These are phyloP conservation scores for Pachyrhynchus sulphureomaculatus DNA, from an alignment of 1,140 invertebrate genomes.

Conservation along the genomic window DNA sequence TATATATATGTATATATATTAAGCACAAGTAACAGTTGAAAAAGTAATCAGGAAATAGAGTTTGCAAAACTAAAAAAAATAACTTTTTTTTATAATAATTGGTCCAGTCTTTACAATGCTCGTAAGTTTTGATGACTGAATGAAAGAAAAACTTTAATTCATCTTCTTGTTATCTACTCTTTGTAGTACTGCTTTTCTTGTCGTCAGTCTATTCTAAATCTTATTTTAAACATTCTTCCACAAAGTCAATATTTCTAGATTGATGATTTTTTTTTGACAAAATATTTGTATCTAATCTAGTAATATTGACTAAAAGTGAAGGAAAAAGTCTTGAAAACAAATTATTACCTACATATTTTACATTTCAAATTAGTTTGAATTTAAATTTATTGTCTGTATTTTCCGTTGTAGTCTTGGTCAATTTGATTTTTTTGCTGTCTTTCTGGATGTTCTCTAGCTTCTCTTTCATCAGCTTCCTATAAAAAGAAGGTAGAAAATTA, in stretches of 20 bases:
- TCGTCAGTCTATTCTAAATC: too few species aligned
- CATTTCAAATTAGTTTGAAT: background rate
- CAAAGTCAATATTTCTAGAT: background rate
- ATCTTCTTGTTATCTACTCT: constrained; percentile 39
- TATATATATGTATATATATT: too few species aligned
- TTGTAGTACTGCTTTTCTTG: constrained; percentile 33
- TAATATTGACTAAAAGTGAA: background rate
- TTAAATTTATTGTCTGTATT: constrained; percentile 32
- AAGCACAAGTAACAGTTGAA: too few species aligned
- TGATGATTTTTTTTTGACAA: too few species aligned
- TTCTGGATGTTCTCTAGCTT: constrained; percentile 36
- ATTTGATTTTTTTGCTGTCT: constrained; percentile 17
- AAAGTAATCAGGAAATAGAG: too few species aligned
- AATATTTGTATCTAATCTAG: background rate
- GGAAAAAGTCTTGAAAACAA: background rate
- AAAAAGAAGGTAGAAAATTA: constrained; percentile 7
- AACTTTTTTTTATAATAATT: too few species aligned
- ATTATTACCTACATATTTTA: background rate
- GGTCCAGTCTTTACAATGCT: too few species aligned
- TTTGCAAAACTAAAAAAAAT: too few species aligned
- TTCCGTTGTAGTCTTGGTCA: constrained; percentile 31
- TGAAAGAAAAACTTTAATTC: too few species aligned
- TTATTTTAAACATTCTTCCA: background rate
- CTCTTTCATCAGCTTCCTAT: constrained; percentile 39
- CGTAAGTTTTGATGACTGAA: too few species aligned